Evolutionary conservation across 2,888 invertebrate species (phyloP).

Genomic region (Drosophila pullipes): DNA sequence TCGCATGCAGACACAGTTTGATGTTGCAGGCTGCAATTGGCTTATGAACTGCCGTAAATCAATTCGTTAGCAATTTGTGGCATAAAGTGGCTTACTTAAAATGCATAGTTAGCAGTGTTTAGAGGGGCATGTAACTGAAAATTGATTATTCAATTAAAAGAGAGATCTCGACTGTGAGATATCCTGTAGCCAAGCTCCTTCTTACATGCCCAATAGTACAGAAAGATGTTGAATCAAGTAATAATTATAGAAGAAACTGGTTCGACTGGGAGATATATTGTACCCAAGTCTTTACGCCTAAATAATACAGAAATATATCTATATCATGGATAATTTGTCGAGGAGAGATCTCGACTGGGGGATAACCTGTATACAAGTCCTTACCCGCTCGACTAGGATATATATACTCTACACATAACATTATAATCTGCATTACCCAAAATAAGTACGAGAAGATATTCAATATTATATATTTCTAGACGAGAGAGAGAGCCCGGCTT

Average conservation of each 20-base stretch:
- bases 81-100: conserved; percentile 7
- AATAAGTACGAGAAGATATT: neutral
- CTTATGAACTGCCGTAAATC: conserved; percentile 42
- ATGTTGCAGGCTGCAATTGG: conserved; percentile 23
- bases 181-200: neutral
- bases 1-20: conserved; percentile 5
- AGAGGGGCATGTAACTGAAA: neutral
- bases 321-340: neutral
- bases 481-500: neutral
- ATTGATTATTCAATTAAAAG: neutral
- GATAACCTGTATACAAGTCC: neutral
- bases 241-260: neutral
- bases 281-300: neutral
- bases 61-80: conserved; percentile 28
- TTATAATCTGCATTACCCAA: neutral
- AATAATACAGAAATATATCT: neutral
- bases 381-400: neutral
- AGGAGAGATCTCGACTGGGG: neutral
- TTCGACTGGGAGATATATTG: neutral
- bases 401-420: neutral
- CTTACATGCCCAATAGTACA: neutral
- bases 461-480: neutral
- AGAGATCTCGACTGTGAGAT: neutral
- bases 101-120: neutral
- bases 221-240: neutral